Percentiles rank a stretch among this genome's conserved stretches.
These are phyloP conservation scores for Rapana venosa DNA, from an alignment of 2,888 invertebrate genomes.

Conservation along the genomic window DNA sequence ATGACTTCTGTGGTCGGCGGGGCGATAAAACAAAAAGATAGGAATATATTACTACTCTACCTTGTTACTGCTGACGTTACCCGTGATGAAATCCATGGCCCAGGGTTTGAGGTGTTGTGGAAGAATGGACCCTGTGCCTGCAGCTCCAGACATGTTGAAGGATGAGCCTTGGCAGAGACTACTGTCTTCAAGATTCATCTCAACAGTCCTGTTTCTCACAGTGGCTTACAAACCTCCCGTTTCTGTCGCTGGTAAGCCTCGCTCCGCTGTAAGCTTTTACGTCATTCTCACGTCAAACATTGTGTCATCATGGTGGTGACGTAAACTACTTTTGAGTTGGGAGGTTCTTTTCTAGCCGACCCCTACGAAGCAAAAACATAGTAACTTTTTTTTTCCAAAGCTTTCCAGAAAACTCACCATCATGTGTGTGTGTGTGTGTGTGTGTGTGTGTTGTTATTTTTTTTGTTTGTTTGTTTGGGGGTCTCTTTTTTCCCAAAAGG, in stretches of 20 bases:
- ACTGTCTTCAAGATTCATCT: background rate
- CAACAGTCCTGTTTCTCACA: background rate
- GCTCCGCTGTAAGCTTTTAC: constrained; percentile 4
- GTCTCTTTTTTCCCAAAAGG: no score
- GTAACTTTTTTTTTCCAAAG: background rate
- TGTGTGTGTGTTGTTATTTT: background rate
- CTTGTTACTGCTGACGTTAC: constrained; percentile 10
- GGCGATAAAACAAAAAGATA: no score
- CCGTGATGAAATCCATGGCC: background rate
- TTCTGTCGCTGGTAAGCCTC: background rate
- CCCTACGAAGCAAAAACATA: background rate
- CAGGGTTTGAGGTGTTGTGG: background rate
- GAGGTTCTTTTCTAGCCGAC: background rate
- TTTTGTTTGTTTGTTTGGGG: background rate
- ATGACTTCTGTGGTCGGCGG: no score
- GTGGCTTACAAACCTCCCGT: background rate
- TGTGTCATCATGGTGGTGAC: background rate
- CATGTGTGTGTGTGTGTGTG: background rate
- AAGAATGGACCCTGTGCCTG: background rate
- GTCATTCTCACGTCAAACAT: background rate
- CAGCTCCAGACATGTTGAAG: background rate
- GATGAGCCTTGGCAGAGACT: background rate
- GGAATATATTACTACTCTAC: background rate
- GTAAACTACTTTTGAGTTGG: background rate
- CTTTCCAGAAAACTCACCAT: background rate